These are phyloP conservation scores for Orthonevra nobilis DNA, from an alignment of 2,888 invertebrate species.

Conservation along the genomic window DNA sequence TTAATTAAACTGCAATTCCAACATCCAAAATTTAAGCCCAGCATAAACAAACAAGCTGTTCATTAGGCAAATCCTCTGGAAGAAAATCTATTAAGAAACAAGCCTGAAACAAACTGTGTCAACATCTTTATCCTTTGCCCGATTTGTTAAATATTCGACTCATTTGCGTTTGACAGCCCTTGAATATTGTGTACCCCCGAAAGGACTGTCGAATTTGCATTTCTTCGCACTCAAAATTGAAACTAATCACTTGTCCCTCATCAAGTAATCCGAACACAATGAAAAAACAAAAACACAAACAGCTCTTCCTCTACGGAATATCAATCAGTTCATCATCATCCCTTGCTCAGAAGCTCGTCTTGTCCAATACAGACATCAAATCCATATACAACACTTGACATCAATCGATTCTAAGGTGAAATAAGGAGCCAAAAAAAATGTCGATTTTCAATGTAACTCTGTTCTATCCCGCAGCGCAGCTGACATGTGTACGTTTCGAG, in stretches of 20 bases:
- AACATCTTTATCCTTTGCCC: constrained; percentile 1
- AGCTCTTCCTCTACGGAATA: constrained; percentile 10
- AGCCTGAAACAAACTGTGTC: neutral
- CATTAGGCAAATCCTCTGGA: too few relatives aligned
- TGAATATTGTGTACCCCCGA: too few relatives aligned
- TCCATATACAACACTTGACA: constrained; percentile 5
- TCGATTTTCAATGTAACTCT: neutral
- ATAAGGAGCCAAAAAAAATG: constrained; percentile 19
- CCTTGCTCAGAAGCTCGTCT: too few relatives aligned
- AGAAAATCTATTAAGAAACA: too few relatives aligned
- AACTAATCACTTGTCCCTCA: constrained; percentile 38
- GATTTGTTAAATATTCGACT: constrained; percentile 9
- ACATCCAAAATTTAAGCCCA: too few relatives aligned
- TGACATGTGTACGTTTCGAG: neutral
- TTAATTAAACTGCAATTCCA: too few relatives aligned
- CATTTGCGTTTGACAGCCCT: constrained; percentile 29
- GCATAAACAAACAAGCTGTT: too few relatives aligned
- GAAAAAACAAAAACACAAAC: too few relatives aligned
- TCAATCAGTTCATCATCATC: constrained; percentile 8
- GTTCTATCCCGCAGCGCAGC: neutral
- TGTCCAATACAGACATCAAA: neutral
- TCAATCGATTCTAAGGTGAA: constrained; percentile 21
- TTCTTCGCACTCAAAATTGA: constrained; percentile 23
- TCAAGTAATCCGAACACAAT: constrained; percentile 23
- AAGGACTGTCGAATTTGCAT: constrained; percentile 21